Percentiles rank a stretch among this genome's conserved stretches.
phyloP scores from a whole-genome alignment of 2,888 invertebrate genomes.

The Drosophila crucigera region DNA sequence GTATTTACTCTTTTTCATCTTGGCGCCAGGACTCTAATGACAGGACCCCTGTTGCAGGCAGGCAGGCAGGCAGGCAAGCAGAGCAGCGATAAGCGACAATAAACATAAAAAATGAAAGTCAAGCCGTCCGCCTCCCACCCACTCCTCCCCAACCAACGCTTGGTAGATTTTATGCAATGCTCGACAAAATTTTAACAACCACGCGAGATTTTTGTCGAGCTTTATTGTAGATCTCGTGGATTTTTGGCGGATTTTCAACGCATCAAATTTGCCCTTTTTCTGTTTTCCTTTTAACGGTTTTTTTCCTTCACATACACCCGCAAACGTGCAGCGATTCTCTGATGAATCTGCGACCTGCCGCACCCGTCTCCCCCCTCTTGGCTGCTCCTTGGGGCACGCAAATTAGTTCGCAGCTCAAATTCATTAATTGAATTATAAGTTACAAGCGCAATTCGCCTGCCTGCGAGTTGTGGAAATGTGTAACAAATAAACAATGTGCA shows the following conservation, averaged over 20 bases:
- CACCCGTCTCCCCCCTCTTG: neutral
- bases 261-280: conserved; percentile 38
- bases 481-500: conserved; percentile 56
- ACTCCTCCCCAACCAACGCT: neutral
- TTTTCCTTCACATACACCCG: neutral
- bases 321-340: conserved; percentile 30
- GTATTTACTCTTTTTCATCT: conserved; percentile 80
- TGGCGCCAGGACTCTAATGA: conserved; percentile 72
- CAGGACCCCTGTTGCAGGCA: conserved; percentile 54
- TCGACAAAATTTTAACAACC: conserved; percentile 67
- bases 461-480: conserved; percentile 23
- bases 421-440: conserved; percentile 78
- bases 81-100: conserved; percentile 72
- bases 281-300: neutral
- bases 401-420: conserved; percentile 71
- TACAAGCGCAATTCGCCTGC: conserved; percentile 45
- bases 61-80: conserved; percentile 12
- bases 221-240: conserved; percentile 60
- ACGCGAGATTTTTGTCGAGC: conserved; percentile 62
- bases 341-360: conserved; percentile 18
- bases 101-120: conserved; percentile 77
- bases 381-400: conserved; percentile 38
- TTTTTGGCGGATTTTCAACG: conserved; percentile 63
- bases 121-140: conserved; percentile 26
- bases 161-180: conserved; percentile 49